Evolutionary conservation across 2,113 vertebrate genomes (phyloP), one percentile per base, ranked within the genome.

Genomic region (Bufo gargarizans): DNA sequence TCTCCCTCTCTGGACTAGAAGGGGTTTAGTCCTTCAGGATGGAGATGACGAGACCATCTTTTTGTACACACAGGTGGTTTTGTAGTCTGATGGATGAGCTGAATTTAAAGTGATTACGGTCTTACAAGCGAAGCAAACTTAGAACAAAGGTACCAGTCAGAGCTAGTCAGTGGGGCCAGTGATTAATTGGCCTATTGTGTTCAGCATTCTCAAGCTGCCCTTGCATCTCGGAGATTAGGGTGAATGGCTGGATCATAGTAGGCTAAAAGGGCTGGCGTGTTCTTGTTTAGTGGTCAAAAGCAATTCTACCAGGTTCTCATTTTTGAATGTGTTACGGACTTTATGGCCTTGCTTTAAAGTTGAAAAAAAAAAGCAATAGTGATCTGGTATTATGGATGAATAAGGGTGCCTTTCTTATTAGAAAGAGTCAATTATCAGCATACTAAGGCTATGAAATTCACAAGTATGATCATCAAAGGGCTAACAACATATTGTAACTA

Each of bases 81-180:
- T 82, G 61, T 49, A 0, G 0, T 84, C 56, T 93, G 88, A 93
- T 92, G 89, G 90, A 93, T 93, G 91, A 92, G 74, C 82, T 7
- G 63, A 92, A 90, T 88, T 90, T 89, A 91, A 93, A 92, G 89
- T 90, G 88, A 91, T 92, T 90, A 92, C 91, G 87, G 65, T 86
- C 92, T 90, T 91, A 90, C 88, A 92, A 91, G 86, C 80, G 80
- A 82, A 10, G 0, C 49, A 63, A 82, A 89, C 91, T 92, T 92
- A 88, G 78, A 93, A 91, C 87, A 92, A 89, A 91, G 58, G 67
- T 92, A 80, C 61, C 80, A 90, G 81, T 87, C 78, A 90, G 20
- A 69, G 16, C 12, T 47, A 20, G 22, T 77, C 90, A 47, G 89
- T 86, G 84, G 89, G 49, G 89, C 82, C 85, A 92, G 19, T 89